Conservation (phyloP, 2,113 vertebrate genomes). For the Eidolon helvum region DNA sequence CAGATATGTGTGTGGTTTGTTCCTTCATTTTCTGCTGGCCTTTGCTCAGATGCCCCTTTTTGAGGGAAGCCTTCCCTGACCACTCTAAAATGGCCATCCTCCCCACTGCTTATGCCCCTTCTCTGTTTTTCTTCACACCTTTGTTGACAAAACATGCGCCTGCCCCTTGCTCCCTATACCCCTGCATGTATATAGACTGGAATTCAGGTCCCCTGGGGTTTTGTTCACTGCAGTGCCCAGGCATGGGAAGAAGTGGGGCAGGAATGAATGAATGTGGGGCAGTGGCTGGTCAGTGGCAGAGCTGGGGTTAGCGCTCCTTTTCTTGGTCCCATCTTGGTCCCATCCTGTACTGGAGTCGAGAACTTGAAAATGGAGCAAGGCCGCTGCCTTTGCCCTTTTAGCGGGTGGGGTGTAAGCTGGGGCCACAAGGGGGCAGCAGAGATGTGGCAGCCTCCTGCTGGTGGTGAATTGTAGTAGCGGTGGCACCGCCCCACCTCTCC, state of each 20-base stretch:
- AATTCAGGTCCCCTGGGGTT: neutral
- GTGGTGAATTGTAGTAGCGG: neutral
- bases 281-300: neutral
- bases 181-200: neutral
- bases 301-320: neutral
- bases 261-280: neutral
- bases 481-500: neutral
- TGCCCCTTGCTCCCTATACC: neutral
- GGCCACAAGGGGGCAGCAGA: conserved; percentile 38
- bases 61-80: neutral
- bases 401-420: neutral
- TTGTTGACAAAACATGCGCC: neutral
- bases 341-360: neutral
- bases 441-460: neutral
- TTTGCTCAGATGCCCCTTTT: neutral
- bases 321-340: neutral
- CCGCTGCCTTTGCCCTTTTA: neutral
- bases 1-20: rapidly evolving
- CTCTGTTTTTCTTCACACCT: neutral
- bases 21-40: neutral
- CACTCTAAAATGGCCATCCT: neutral
- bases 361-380: neutral
- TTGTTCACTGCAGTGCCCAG: neutral
- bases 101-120: neutral
- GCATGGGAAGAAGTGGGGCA: neutral